phyloP scores from a whole-genome alignment of 2,113 vertebrate genomes.

The Pantherophis guttatus region DNA sequence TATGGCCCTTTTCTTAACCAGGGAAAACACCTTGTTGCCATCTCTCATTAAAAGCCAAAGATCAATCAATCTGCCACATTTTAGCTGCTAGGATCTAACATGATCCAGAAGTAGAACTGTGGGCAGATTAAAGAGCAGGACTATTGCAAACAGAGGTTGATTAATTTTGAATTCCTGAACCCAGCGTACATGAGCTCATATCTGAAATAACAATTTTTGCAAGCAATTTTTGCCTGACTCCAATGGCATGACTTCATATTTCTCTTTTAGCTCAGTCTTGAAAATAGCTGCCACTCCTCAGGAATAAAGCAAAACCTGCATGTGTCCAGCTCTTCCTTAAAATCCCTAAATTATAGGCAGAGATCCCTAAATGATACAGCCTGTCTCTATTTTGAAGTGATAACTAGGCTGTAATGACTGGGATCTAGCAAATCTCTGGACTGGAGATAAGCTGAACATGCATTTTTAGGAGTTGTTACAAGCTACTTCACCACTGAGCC shows the following conservation, averaged over 20 bases:
- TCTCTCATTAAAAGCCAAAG: background rate
- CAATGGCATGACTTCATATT: background rate
- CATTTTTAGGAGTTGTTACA: background rate
- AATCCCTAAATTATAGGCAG: background rate
- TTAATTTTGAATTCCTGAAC: background rate
- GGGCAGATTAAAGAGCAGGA: background rate
- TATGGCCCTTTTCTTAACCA: background rate
- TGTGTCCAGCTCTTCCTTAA: background rate
- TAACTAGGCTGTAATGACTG: background rate
- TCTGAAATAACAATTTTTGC: background rate
- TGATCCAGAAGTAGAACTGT: background rate
- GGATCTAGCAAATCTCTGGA: background rate
- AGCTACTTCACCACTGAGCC: background rate
- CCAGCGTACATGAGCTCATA: background rate
- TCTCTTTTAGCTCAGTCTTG: background rate
- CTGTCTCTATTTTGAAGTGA: background rate
- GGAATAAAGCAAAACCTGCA: background rate
- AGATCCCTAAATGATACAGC: background rate
- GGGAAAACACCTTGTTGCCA: background rate
- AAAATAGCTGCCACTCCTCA: background rate
- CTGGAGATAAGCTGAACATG: background rate
- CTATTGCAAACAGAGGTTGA: background rate
- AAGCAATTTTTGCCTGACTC: background rate
- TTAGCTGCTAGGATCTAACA: background rate
- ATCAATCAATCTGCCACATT: background rate